Percentiles rank a stretch among this genome's conserved stretches.
These are phyloP conservation scores for Halcyon chelicuti DNA, from an alignment of 2,797 vertebrate genomes.

Conservation along the genomic window DNA sequence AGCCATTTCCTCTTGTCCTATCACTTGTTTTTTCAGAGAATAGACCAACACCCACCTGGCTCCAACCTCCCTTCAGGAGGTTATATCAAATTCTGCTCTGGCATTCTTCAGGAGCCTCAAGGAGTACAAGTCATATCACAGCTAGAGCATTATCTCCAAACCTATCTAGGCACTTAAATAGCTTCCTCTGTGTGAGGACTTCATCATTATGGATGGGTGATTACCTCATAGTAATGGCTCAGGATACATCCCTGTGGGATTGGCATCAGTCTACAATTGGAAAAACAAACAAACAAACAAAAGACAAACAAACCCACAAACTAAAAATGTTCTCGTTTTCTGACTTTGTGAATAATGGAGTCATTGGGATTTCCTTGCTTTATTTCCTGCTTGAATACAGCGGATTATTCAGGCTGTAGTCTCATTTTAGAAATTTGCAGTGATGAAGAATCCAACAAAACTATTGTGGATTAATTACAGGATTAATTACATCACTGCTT, in stretches of 20 bases:
- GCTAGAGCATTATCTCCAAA: neutral
- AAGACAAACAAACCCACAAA: neutral
- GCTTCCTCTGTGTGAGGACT: neutral
- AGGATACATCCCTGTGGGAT: neutral
- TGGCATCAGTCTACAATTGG: accelerated
- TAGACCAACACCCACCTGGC: no score
- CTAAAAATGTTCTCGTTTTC: neutral
- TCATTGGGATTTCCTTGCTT: neutral
- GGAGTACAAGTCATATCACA: neutral
- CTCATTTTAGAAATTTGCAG: neutral
- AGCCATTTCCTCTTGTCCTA: no score
- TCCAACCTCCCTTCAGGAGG: no score
- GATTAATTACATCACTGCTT: neutral
- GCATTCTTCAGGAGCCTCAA: neutral
- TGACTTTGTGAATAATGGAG: accelerated
- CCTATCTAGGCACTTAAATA: accelerated
- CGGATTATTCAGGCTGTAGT: neutral
- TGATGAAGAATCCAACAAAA: neutral
- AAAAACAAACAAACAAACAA: neutral
- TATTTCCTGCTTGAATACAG: neutral
- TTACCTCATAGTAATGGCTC: neutral
- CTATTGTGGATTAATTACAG: accelerated
- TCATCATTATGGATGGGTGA: neutral
- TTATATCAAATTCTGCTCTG: neutral
- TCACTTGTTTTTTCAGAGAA: no score